A percentile compares a stretch with the other conserved stretches of the same genome.
Conservation (phyloP, 2,888 invertebrate genomes). For the Tipula confusa region DNA sequence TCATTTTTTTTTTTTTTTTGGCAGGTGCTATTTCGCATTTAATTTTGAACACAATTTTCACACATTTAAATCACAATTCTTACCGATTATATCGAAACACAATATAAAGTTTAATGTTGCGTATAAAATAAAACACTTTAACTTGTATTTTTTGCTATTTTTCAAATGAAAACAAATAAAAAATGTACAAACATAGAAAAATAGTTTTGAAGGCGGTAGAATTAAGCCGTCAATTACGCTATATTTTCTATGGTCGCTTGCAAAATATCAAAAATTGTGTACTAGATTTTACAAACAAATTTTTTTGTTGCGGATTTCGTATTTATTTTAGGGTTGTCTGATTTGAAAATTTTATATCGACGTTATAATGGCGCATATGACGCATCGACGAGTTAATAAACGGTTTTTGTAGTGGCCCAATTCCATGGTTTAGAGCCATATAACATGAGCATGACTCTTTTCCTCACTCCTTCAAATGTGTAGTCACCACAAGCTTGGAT, state of each 20-base stretch:
- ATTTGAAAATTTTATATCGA: neutral
- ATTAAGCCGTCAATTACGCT: neutral
- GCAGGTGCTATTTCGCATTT: neutral
- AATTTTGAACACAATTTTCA: neutral
- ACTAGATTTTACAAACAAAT: constrained; percentile 4
- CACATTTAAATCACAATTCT: neutral
- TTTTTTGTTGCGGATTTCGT: neutral
- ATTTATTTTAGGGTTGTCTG: neutral
- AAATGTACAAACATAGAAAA: constrained; percentile 14
- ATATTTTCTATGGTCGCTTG: neutral
- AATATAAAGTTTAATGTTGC: neutral
- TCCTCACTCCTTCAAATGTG: too few species aligned
- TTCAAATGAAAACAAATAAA: constrained; percentile 9
- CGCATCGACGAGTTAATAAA: too few species aligned
- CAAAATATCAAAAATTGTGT: neutral
- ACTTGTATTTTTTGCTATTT: neutral
- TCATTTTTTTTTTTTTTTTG: neutral
- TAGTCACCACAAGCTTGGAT: too few species aligned
- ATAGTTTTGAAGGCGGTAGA: neutral
- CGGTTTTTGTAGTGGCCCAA: too few species aligned
- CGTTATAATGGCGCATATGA: too few species aligned
- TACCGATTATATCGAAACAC: neutral
- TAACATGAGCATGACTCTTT: too few species aligned
- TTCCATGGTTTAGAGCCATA: too few species aligned
- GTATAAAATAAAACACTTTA: neutral